phyloP scores from a whole-genome alignment of 2,888 invertebrate species.

The Acronicta psi region DNA sequence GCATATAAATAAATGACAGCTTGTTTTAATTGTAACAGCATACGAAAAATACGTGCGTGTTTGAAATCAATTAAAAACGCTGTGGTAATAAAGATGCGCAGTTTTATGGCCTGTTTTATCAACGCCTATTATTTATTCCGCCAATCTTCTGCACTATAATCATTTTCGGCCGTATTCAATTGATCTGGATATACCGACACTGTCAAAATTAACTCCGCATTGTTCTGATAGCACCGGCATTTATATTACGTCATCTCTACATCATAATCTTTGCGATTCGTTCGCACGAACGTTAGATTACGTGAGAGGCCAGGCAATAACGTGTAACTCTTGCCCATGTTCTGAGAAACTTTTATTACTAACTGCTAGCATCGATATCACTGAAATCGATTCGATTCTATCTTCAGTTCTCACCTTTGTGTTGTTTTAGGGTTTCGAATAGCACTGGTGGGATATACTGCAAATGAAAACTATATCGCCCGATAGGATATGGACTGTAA shows the following conservation, averaged over 20 bases:
- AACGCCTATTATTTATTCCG: slow-evolving; percentile 14
- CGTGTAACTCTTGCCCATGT: slow-evolving; percentile 17
- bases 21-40: neutral
- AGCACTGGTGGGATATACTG: slow-evolving; percentile 8
- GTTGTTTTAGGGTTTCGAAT: slow-evolving; percentile 12
- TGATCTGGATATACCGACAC: slow-evolving; percentile 10
- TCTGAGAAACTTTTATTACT: slow-evolving; percentile 39
- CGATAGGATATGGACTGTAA: slow-evolving; percentile 1
- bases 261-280: slow-evolving; percentile 22
- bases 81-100: slow-evolving; percentile 9
- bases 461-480: slow-evolving; percentile 10
- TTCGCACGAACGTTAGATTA: slow-evolving; percentile 30
- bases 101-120: slow-evolving; percentile 10
- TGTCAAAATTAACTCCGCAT: neutral
- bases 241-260: slow-evolving; percentile 25
- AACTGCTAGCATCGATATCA: slow-evolving; percentile 23
- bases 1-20: neutral
- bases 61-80: slow-evolving; percentile 26
- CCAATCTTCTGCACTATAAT: slow-evolving; percentile 9
- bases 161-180: slow-evolving; percentile 13
- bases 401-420: slow-evolving; percentile 12
- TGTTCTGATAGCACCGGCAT: slow-evolving; percentile 5
- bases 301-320: slow-evolving; percentile 24
- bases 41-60: slow-evolving; percentile 3
- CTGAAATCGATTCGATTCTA: slow-evolving; percentile 39